A percentile compares a stretch with the other conserved stretches of the same genome.
These are phyloP conservation scores for Lasioglossum albipes DNA, from an alignment of 1,140 invertebrate species.

Conservation along the genomic window DNA sequence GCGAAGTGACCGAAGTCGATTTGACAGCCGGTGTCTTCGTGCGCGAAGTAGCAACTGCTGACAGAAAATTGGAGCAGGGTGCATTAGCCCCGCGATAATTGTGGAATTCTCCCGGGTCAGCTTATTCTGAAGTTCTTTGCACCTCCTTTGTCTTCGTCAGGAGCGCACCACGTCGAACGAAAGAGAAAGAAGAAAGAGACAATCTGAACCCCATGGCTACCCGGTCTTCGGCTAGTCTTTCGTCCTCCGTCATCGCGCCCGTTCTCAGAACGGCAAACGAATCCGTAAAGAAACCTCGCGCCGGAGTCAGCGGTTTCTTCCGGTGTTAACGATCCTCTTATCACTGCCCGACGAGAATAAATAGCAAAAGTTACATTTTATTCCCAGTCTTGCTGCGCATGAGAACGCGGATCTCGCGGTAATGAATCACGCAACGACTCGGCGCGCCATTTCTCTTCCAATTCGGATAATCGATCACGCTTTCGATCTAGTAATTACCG, in stretches of 20 bases:
- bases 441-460: neutral
- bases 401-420: neutral
- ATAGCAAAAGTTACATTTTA: neutral
- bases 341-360: constrained; percentile 9
- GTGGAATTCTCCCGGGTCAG: constrained; percentile 58
- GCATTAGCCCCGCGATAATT: constrained; percentile 56
- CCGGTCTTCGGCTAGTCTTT: constrained; percentile 51
- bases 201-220: constrained; percentile 27
- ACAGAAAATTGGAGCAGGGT: constrained; percentile 16
- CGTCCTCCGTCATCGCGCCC: constrained; percentile 44
- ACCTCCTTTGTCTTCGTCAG: constrained; percentile 40
- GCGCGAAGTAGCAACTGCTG: constrained; percentile 1
- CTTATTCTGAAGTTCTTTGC: constrained; percentile 52
- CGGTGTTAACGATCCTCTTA: constrained; percentile 36
- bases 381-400: neutral
- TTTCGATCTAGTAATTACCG: too few relatives aligned
- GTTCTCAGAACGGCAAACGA: constrained; percentile 57
- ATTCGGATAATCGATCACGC: too few relatives aligned
- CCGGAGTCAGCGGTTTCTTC: constrained; percentile 39
- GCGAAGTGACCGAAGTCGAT: neutral
- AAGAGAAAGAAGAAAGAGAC: neutral
- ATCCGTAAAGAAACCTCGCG: constrained; percentile 21
- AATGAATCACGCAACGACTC: neutral
- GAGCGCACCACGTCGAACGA: constrained; percentile 28
- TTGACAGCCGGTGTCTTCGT: neutral